Evolutionary conservation across 2,888 invertebrate genomes (phyloP).

Genomic region (Torymus aiolomorphi): DNA sequence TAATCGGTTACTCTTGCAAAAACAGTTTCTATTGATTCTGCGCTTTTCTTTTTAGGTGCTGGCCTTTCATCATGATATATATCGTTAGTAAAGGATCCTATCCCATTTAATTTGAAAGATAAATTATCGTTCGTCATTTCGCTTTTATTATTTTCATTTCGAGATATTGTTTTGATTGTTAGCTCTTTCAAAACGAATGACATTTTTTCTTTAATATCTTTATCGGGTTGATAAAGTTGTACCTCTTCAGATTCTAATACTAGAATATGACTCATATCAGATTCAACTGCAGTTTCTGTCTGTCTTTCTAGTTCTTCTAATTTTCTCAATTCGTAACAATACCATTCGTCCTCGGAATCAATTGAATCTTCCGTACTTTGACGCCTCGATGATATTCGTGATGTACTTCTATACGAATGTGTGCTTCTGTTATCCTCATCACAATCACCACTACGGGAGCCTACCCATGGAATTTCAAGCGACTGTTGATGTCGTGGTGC

Average conservation of each 20-base stretch:
- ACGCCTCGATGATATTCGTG: constrained; percentile 88
- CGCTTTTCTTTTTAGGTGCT: constrained; percentile 70
- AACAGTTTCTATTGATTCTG: constrained; percentile 66
- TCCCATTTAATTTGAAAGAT: not conserved
- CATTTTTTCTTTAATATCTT: constrained; percentile 87
- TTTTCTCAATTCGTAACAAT: constrained; percentile 91
- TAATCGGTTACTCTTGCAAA: constrained; percentile 78
- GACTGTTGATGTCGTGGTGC: constrained; percentile 86
- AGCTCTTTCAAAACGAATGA: constrained; percentile 87
- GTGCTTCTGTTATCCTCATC: constrained; percentile 92
- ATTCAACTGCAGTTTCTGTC: constrained; percentile 81
- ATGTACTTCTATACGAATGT: constrained; percentile 91
- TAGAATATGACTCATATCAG: constrained; percentile 79
- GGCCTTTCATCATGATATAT: constrained; percentile 66
- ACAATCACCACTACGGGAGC: constrained; percentile 77
- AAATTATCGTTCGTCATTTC: not conserved
- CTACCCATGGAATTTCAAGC: constrained; percentile 85
- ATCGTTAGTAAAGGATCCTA: not conserved
- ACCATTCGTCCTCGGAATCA: constrained; percentile 95
- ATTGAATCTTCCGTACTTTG: constrained; percentile 96
- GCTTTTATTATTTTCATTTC: constrained; percentile 60
- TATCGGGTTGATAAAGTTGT: constrained; percentile 80
- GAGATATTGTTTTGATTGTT: constrained; percentile 80
- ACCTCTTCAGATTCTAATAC: constrained; percentile 80
- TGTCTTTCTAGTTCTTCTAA: constrained; percentile 90